Conservation (phyloP, 2,888 invertebrate genomes). For the Zootermopsis nevadensis region DNA sequence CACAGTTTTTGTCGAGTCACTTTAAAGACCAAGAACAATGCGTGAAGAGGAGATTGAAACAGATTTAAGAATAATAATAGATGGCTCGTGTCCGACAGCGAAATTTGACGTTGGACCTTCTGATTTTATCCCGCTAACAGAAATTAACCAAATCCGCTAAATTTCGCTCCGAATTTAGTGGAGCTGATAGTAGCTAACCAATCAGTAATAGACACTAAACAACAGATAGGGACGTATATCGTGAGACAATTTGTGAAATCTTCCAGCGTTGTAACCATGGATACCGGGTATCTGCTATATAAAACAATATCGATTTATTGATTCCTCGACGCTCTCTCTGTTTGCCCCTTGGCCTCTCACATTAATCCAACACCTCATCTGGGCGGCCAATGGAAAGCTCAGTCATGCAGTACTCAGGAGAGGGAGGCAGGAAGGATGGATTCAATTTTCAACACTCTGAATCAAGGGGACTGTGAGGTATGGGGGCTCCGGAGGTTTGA, state of each 20-base stretch:
- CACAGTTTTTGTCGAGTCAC: too few species aligned
- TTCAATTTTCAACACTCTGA: constrained; percentile 37
- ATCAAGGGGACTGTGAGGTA: constrained; percentile 17
- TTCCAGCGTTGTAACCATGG: constrained; percentile 22
- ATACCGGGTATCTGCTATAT: constrained; percentile 13
- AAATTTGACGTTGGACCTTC: too few species aligned
- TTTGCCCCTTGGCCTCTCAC: constrained; percentile 16
- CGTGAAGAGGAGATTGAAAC: too few species aligned
- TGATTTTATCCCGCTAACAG: too few species aligned
- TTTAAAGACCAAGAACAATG: too few species aligned
- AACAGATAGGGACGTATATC: too few species aligned
- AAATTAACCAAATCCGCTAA: too few species aligned
- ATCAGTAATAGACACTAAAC: too few species aligned
- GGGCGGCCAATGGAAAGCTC: constrained; percentile 33
- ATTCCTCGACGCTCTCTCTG: constrained; percentile 10
- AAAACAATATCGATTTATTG: constrained; percentile 38
- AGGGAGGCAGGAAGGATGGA: background rate
- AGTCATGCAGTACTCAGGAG: constrained; percentile 19
- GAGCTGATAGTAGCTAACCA: too few species aligned
- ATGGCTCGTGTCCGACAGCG: too few species aligned
- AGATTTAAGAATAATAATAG: too few species aligned
- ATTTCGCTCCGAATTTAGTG: too few species aligned
- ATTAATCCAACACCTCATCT: constrained; percentile 42
- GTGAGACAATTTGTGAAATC: background rate
- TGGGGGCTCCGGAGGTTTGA: background rate